Conservation (phyloP, 2,113 vertebrate genomes). For the Mesoclemmys tuberculata region DNA sequence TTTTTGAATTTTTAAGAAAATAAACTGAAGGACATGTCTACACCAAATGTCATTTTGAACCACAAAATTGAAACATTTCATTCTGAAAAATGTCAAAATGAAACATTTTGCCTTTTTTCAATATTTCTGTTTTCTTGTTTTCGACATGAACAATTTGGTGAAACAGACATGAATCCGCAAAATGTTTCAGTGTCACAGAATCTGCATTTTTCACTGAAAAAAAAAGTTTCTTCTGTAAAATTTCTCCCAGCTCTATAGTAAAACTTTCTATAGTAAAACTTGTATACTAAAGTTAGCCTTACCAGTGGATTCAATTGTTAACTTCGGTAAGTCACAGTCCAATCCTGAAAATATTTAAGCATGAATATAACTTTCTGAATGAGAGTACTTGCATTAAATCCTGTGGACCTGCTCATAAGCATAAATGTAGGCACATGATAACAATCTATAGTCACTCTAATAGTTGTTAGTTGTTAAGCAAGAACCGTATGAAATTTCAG, state of each 20-base stretch:
- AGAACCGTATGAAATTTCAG: neutral
- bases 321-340: neutral
- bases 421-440: neutral
- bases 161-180: neutral
- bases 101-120: neutral
- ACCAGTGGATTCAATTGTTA: neutral
- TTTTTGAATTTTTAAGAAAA: neutral
- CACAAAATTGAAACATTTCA: neutral
- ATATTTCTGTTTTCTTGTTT: neutral
- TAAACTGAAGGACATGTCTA: neutral
- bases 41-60: neutral
- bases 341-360: neutral
- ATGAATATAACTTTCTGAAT: neutral
- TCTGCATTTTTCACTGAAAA: neutral
- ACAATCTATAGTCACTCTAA: neutral
- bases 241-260: neutral
- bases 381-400: accelerated
- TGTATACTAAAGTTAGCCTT: neutral
- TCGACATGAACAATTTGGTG: neutral
- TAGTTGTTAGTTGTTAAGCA: neutral
- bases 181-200: neutral
- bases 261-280: neutral
- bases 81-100: neutral
- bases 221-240: neutral
- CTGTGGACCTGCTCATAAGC: accelerated